These are phyloP conservation scores for Premnoplex brunnescens DNA, from an alignment of 2,797 vertebrate species.

Conservation along the genomic window DNA sequence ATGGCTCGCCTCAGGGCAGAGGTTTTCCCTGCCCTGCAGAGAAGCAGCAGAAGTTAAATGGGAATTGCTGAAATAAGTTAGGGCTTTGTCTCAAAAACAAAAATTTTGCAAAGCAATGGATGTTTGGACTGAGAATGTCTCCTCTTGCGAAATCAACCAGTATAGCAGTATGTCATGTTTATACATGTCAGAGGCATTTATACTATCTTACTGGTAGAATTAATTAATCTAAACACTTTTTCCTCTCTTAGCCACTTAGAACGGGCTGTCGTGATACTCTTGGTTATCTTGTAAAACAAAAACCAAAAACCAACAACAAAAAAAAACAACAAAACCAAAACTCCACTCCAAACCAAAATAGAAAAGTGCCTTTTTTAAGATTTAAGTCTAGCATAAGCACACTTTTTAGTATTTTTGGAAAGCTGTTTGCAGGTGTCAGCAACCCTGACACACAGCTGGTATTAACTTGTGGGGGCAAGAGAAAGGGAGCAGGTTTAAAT, in stretches of 20 bases:
- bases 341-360: background rate
- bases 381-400: background rate
- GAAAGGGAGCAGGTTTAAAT: constrained; percentile 5
- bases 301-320: background rate
- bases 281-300: background rate
- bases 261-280: background rate
- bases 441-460: background rate
- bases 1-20: background rate
- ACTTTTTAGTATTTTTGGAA: background rate
- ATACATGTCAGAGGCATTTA: background rate
- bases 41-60: constrained; percentile 14
- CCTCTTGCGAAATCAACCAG: background rate
- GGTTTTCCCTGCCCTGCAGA: background rate
- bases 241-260: background rate
- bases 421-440: background rate
- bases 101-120: background rate
- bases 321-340: background rate
- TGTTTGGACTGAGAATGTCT: background rate
- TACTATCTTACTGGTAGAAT: background rate
- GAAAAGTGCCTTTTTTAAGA: background rate
- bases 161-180: background rate
- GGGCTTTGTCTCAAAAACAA: background rate
- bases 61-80: constrained; percentile 12
- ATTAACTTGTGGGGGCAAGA: background rate
- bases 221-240: background rate